These are phyloP conservation scores for Heteractis magnifica DNA, from an alignment of 92 coral and sea anemone genomes.

Conservation along the genomic window DNA sequence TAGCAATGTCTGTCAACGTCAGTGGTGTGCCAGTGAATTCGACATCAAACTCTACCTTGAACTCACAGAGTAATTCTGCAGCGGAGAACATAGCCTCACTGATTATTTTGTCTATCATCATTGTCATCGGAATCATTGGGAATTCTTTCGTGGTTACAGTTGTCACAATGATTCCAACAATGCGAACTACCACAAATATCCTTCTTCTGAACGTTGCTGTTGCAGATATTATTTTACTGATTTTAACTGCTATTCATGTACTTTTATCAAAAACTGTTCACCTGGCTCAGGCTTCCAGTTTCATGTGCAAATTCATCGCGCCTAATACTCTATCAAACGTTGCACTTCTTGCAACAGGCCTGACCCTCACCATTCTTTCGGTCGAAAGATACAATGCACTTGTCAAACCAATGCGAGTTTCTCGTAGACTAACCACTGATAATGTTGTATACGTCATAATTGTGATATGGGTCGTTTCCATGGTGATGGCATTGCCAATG, in stretches of 20 bases:
- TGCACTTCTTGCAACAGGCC: conserved; percentile 48
- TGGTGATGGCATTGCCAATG: conserved; percentile 48
- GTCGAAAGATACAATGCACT: conserved; percentile 58
- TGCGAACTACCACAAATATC: conserved; percentile 57
- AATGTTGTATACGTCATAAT: conserved; percentile 44
- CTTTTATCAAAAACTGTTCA: conserved; percentile 9
- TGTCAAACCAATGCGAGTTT: conserved; percentile 44
- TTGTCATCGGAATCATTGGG: conserved; percentile 47
- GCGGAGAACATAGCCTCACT: neutral
- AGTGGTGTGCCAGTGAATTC: neutral
- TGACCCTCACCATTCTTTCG: conserved; percentile 49
- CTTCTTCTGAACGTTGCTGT: conserved; percentile 58
- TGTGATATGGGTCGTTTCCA: conserved; percentile 51
- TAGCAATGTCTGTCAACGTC: neutral
- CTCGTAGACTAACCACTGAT: conserved; percentile 37
- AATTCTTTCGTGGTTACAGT: conserved; percentile 58
- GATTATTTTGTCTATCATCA: conserved; percentile 42
- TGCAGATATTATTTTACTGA: conserved; percentile 52
- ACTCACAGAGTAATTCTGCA: no score
- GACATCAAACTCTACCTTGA: neutral
- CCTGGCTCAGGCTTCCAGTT: conserved; percentile 14
- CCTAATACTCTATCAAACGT: conserved; percentile 55
- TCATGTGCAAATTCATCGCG: conserved; percentile 47
- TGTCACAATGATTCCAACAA: conserved; percentile 27
- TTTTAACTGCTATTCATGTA: conserved; percentile 47